Conservation (phyloP, 2,113 vertebrate species). For the Nestor notabilis region DNA sequence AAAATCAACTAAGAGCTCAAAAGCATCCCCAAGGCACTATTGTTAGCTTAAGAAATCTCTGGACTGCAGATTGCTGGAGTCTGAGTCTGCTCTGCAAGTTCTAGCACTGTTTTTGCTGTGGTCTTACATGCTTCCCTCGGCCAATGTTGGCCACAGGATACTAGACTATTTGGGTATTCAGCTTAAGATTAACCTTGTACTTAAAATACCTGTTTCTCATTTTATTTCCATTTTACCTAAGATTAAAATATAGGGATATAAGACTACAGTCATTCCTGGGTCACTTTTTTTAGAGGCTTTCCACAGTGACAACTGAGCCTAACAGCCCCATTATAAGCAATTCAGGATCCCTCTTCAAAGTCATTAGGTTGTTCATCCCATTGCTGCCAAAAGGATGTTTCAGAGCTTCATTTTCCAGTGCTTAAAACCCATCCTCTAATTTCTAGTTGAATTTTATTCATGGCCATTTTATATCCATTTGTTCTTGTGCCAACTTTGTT, state of each 20-base stretch:
- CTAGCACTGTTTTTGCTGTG: neutral
- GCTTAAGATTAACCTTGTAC: neutral
- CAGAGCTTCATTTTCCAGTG: constrained; percentile 29
- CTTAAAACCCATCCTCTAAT: constrained; percentile 25
- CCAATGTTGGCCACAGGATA: neutral
- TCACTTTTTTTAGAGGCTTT: neutral
- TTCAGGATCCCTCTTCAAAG: neutral
- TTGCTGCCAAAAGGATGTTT: constrained; percentile 7
- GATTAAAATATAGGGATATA: neutral
- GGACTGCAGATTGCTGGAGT: neutral
- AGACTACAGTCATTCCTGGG: neutral
- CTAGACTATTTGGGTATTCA: neutral
- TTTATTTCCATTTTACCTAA: neutral
- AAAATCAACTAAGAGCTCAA: neutral
- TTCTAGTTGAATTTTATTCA: constrained; percentile 34
- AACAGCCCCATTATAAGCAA: neutral
- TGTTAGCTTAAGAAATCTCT: neutral
- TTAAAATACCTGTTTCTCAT: neutral
- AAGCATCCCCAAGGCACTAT: neutral
- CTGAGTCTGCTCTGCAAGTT: neutral
- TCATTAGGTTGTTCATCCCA: neutral
- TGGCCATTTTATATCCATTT: constrained; percentile 8
- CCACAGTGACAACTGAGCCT: neutral
- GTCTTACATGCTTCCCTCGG: neutral
- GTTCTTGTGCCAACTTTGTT: constrained; percentile 22